These are phyloP conservation scores for Numenius arquata DNA, from an alignment of 2,113 vertebrate species.

Conservation along the genomic window DNA sequence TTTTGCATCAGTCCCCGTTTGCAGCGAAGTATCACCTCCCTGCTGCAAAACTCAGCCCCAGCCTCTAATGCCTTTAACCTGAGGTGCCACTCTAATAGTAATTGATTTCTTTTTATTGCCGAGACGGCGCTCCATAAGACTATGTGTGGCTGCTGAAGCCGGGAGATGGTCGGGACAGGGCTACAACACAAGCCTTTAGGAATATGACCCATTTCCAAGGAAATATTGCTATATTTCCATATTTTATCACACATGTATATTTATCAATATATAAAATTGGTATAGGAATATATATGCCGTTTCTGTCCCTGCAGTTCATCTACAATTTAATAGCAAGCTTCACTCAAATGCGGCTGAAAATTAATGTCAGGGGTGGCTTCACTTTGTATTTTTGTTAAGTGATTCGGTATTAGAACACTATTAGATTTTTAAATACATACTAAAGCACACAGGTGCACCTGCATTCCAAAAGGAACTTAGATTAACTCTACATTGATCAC, in stretches of 20 bases:
- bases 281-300: background rate
- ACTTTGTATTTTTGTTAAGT: conserved; percentile 13
- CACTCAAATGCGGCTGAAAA: conserved; percentile 23
- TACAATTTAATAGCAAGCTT: conserved; percentile 16
- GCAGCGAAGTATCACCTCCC: conserved; percentile 53
- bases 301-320: background rate
- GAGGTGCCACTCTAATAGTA: conserved; percentile 65
- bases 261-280: background rate
- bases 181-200: background rate
- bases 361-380: background rate
- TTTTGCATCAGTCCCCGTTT: conserved; percentile 73
- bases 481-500: conserved; percentile 49
- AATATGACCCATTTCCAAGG: background rate
- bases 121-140: conserved; percentile 20
- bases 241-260: background rate
- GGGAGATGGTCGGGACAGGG: background rate
- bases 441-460: background rate
- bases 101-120: conserved; percentile 75
- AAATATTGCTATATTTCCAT: background rate
- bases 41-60: conserved; percentile 67
- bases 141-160: background rate
- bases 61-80: conserved; percentile 72
- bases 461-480: conserved; percentile 36
- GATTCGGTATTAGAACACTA: conserved; percentile 18
- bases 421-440: conserved; percentile 33